Conservation (phyloP, 2,888 invertebrate genomes). For the Brenthis daphne region DNA sequence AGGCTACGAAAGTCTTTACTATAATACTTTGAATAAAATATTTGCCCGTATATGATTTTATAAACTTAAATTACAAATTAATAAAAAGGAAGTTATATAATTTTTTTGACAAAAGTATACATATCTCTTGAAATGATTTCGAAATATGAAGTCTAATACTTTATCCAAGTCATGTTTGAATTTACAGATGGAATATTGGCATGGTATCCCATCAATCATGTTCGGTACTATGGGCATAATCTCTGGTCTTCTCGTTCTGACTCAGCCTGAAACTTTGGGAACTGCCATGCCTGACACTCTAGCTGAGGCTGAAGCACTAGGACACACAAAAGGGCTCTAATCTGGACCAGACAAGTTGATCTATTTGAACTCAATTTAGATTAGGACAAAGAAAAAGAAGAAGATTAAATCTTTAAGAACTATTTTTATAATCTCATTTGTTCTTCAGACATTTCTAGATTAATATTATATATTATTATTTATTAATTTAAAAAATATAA, state of each 20-base stretch:
- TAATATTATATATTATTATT: background rate
- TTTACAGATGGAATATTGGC: constrained; percentile 44
- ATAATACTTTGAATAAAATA: background rate
- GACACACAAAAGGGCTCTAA: constrained; percentile 37
- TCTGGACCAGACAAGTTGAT: constrained; percentile 21
- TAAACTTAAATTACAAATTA: too few species aligned
- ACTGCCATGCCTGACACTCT: constrained; percentile 82
- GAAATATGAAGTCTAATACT: too few species aligned
- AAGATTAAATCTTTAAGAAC: background rate
- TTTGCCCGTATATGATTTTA: background rate
- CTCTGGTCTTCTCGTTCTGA: constrained; percentile 77
- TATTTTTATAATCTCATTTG: constrained; percentile 9
- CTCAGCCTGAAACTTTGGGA: constrained; percentile 84
- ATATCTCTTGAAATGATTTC: too few species aligned
- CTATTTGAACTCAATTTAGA: background rate
- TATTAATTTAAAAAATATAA: too few species aligned
- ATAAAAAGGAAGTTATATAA: too few species aligned
- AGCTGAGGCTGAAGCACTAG: constrained; percentile 76
- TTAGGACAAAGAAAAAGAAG: background rate
- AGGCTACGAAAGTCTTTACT: too few species aligned
- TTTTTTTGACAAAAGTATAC: too few species aligned
- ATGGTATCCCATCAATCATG: constrained; percentile 47
- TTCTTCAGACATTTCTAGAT: constrained; percentile 4
- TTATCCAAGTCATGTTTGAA: too few species aligned
- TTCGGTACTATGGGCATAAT: constrained; percentile 78